Evolutionary conservation across 2,888 invertebrate species (phyloP), one percentile per base, ranked within the genome.

Genomic region (Hyppa rectilinea): DNA sequence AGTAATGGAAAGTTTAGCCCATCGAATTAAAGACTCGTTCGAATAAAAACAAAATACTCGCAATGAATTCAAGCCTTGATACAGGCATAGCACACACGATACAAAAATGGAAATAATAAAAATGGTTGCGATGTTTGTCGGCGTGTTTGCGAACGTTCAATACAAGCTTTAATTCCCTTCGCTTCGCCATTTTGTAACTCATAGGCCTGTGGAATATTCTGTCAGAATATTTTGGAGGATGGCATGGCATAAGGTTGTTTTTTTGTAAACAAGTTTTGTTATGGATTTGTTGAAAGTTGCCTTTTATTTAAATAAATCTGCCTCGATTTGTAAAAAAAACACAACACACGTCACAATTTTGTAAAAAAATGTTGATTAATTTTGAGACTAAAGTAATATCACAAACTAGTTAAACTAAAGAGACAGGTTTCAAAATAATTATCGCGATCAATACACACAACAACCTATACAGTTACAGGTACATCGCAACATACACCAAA

Each of bases 71-170:
- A 20, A 23, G n/a, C 58, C 40, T 23, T 20, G 34, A 49, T 66
- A 59, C 40, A 12, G 0, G 7, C 29, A 26, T 9, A 7, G 26
- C 38, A 36, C n/a, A 68, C 56, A 45, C 26, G 20, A 49, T 26
- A 64, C 40, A n/a, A 47, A 47, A 45, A 58, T 45, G 31, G 14
- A 58, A 61, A 56, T 52, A 58, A 53, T 59, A 55, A 50, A 61
- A 66, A 59, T 58, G 58, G 14, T 47, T 59, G 58, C 66, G 34
- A 53, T 78, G 38, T 67, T 59, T 62, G 49, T 58, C 38, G 20
- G 31, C 23, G 58, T 23, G 45, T 76, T 65, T 43, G 23, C n/a
- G 29, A 40, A 23, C 53, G 52, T 59, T 59, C 29, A 55, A 29
- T 40, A 55, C 43, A 55, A 49, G 43, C 49, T 73, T 50, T 64